These are phyloP conservation scores for Vultur gryphus DNA, from an alignment of 2,797 vertebrate genomes.

Conservation along the genomic window DNA sequence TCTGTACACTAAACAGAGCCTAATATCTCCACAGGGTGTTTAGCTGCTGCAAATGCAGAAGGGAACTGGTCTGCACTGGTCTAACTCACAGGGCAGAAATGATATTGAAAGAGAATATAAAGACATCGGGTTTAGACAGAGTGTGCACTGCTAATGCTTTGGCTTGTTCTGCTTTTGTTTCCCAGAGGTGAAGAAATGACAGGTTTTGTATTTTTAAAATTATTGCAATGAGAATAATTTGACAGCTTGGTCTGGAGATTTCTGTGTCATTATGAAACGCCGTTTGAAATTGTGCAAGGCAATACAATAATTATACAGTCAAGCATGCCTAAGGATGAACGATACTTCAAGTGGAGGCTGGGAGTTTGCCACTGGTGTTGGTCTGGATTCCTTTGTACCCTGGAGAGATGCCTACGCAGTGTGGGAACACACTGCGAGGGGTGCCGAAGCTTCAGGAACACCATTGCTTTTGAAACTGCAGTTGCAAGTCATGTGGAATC, in stretches of 20 bases:
- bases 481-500: conserved; percentile 24
- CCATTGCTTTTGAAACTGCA: background rate
- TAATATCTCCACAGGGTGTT: background rate
- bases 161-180: background rate
- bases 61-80: background rate
- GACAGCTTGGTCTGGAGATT: background rate
- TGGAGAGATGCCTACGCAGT: background rate
- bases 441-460: background rate
- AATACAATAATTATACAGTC: background rate
- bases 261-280: background rate
- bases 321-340: background rate
- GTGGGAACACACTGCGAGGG: background rate
- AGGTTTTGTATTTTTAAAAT: background rate
- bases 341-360: background rate
- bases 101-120: conserved; percentile 9
- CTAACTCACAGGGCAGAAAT: background rate
- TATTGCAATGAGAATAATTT: background rate
- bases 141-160: background rate
- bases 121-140: rapidly evolving
- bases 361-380: background rate
- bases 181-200: background rate
- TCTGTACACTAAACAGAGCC: conserved; percentile 43
- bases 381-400: background rate
- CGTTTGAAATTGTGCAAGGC: background rate
- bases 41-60: background rate